Evolutionary conservation across 2,113 vertebrate species (phyloP).

Genomic region (Elephantulus edwardii): DNA sequence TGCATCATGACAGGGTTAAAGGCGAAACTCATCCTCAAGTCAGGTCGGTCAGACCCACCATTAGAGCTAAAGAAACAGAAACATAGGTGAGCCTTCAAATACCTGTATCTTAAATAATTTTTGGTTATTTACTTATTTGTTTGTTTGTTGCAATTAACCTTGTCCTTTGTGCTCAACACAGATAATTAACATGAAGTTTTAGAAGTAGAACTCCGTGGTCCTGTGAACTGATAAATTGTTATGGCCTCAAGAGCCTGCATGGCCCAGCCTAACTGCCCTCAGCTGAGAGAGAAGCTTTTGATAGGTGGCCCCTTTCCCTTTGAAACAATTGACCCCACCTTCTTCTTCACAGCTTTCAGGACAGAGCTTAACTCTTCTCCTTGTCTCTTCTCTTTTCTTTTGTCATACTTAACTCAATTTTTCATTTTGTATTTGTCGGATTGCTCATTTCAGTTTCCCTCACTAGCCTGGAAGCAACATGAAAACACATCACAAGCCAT

Average conservation of each 20-base stretch:
- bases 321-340: neutral
- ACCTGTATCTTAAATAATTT: neutral
- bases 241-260: neutral
- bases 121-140: neutral
- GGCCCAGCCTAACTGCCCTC: neutral
- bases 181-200: neutral
- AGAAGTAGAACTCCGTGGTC: neutral
- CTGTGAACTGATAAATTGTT: neutral
- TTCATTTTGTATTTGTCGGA: neutral
- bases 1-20: neutral
- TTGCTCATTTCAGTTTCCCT: neutral
- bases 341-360: neutral
- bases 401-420: too few relatives aligned
- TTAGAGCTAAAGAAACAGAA: neutral
- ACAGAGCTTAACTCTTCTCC: neutral
- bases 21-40: neutral
- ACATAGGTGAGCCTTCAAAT: neutral
- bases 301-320: neutral
- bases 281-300: neutral
- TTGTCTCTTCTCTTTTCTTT: constrained; percentile 16
- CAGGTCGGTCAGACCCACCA: neutral
- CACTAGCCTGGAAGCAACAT: neutral
- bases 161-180: neutral
- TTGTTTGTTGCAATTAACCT: neutral
- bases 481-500: neutral